Evolutionary conservation across 1,140 invertebrate genomes (phyloP).

Genomic region (Drosophila mayri): DNA sequence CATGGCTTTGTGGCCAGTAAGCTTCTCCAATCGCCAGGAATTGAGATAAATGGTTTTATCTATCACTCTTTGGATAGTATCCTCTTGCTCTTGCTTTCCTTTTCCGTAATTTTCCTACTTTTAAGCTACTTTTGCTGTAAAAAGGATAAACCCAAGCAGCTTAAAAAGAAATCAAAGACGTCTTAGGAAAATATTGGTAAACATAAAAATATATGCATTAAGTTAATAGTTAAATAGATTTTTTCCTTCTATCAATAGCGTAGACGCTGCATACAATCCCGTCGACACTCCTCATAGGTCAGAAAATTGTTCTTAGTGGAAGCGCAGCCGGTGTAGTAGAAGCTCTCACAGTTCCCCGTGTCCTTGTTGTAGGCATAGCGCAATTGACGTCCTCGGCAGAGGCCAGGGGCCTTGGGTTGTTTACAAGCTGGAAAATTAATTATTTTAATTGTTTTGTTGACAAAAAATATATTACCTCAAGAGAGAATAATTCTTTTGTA

Average conservation of each 20-base stretch:
- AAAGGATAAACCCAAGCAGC: neutral
- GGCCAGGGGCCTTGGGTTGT: constrained; percentile 69
- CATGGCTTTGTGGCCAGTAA: constrained; percentile 85
- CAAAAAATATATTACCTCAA: neutral
- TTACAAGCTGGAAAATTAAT: constrained; percentile 53
- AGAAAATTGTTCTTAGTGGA: constrained; percentile 76
- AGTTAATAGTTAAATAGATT: neutral
- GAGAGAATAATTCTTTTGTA: neutral
- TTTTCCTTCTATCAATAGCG: constrained; percentile 42
- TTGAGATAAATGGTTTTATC: constrained; percentile 81
- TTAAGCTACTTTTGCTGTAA: constrained; percentile 1
- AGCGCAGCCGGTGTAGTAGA: constrained; percentile 75
- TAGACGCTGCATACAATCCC: constrained; percentile 73
- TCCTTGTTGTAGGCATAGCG: constrained; percentile 75
- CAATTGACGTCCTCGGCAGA: constrained; percentile 65
- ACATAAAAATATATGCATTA: constrained; percentile 30
- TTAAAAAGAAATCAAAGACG: constrained; percentile 21
- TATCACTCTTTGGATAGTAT: constrained; percentile 78
- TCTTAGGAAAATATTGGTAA: constrained; percentile 21
- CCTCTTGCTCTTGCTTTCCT: constrained; percentile 10
- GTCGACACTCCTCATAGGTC: constrained; percentile 79
- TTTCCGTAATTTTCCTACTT: constrained; percentile 10
- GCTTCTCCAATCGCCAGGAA: constrained; percentile 85
- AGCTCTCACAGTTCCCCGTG: constrained; percentile 75
- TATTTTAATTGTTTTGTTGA: neutral